Evolutionary conservation across 92 coral and sea anemone species (phyloP).

Genomic region (Actinostola sp.): DNA sequence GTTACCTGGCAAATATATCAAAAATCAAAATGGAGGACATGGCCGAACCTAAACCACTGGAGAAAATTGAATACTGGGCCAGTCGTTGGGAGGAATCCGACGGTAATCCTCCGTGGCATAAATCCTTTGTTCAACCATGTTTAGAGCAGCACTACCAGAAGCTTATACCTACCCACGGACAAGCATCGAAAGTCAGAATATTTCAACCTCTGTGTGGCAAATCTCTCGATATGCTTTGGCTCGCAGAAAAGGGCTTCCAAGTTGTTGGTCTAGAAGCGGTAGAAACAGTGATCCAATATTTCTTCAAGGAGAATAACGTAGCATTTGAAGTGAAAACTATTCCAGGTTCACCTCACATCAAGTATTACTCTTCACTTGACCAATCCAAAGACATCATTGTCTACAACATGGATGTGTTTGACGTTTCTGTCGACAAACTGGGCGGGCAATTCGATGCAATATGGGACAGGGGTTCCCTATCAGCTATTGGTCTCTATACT

Average conservation of each 20-base stretch:
- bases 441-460: conserved; percentile 67
- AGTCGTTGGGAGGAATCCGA: conserved; percentile 31
- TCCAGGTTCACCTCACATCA: conserved; percentile 9
- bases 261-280: conserved; percentile 75
- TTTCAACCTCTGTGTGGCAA: conserved; percentile 79
- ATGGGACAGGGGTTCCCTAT: conserved; percentile 70
- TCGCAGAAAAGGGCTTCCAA: conserved; percentile 71
- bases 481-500: conserved; percentile 50
- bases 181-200: conserved; percentile 29
- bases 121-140: conserved; percentile 41
- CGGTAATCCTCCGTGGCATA: conserved; percentile 44
- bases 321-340: conserved; percentile 35
- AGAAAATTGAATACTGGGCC: neutral
- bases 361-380: conserved; percentile 38
- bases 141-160: conserved; percentile 48
- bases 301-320: conserved; percentile 66
- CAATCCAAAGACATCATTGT: conserved; percentile 59
- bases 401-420: conserved; percentile 54
- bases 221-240: conserved; percentile 67
- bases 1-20: neutral
- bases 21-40: neutral
- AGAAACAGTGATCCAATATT: conserved; percentile 45
- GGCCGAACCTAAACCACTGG: neutral
- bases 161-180: conserved; percentile 37
- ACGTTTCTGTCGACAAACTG: conserved; percentile 11